Evolutionary conservation across 1,140 invertebrate species (phyloP).

Genomic region (Caenorhabditis brenneri): DNA sequence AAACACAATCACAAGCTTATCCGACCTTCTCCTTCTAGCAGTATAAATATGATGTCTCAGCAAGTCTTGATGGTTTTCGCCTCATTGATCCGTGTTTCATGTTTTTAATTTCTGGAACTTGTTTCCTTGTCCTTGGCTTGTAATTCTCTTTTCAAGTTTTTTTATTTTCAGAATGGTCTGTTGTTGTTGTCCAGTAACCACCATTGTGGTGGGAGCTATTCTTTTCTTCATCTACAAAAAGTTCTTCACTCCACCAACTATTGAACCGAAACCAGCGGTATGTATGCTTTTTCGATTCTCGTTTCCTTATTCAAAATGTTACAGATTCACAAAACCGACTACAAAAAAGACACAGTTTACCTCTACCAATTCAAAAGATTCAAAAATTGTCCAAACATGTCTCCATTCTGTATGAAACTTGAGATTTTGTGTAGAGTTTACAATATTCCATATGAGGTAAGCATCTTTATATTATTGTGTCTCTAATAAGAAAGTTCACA

Average conservation of each 20-base stretch:
- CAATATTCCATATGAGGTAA: slow-evolving; percentile 87
- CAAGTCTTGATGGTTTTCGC: too few relatives aligned
- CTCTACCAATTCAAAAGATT: slow-evolving; percentile 86
- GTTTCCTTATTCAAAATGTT: background rate
- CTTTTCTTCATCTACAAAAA: slow-evolving; percentile 35
- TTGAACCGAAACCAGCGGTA: slow-evolving; percentile 5
- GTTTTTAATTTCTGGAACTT: too few relatives aligned
- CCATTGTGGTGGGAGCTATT: background rate
- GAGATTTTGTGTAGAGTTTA: slow-evolving; percentile 89
- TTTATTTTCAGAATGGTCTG: slow-evolving; percentile 13
- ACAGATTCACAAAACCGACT: slow-evolving; percentile 50
- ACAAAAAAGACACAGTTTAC: slow-evolving; percentile 85
- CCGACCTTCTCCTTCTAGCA: too few relatives aligned
- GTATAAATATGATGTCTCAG: too few relatives aligned
- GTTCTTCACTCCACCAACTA: slow-evolving; percentile 15
- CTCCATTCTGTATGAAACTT: slow-evolving; percentile 90
- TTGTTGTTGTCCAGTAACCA: background rate
- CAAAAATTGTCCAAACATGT: slow-evolving; percentile 83
- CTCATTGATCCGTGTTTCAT: too few relatives aligned
- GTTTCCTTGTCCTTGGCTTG: too few relatives aligned
- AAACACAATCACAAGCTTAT: too few relatives aligned
- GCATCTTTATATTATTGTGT: background rate
- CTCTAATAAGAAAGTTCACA: background rate
- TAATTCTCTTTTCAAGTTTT: background rate
- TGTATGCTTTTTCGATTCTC: background rate